Conservation (phyloP, 1,140 invertebrate species). For the Zophobas atratus region DNA sequence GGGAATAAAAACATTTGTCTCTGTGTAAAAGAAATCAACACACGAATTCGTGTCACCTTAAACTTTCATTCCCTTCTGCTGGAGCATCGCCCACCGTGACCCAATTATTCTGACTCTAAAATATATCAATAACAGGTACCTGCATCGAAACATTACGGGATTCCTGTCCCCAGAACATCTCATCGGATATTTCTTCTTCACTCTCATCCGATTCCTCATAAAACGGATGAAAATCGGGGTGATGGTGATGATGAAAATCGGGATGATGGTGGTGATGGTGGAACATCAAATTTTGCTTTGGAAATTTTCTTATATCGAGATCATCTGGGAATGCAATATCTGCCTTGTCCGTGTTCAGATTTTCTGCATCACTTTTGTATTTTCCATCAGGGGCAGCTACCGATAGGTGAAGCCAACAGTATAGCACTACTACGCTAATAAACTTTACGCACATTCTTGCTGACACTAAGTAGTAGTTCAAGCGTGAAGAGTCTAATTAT, state of each 20-base stretch:
- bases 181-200: neutral
- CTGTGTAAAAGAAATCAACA: no score
- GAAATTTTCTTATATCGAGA: neutral
- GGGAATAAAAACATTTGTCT: no score
- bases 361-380: neutral
- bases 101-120: no score
- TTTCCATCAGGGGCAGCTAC: neutral
- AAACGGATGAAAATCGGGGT: conserved; percentile 7
- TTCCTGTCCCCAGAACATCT: no score
- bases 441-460: conserved; percentile 9
- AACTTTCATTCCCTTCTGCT: no score
- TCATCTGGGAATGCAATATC: conserved; percentile 11
- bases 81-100: no score
- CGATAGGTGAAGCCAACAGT: neutral
- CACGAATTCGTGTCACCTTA: no score
- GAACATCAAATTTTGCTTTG: conserved; percentile 4
- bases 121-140: no score
- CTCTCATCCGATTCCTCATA: conserved; percentile 14
- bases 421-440: neutral
- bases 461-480: neutral
- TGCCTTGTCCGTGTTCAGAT: neutral
- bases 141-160: no score
- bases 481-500: no score
- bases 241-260: neutral
- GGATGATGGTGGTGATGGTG: conserved; percentile 29